phyloP scores from a whole-genome alignment of 2,888 invertebrate genomes.

The Oxytorus armatus region DNA sequence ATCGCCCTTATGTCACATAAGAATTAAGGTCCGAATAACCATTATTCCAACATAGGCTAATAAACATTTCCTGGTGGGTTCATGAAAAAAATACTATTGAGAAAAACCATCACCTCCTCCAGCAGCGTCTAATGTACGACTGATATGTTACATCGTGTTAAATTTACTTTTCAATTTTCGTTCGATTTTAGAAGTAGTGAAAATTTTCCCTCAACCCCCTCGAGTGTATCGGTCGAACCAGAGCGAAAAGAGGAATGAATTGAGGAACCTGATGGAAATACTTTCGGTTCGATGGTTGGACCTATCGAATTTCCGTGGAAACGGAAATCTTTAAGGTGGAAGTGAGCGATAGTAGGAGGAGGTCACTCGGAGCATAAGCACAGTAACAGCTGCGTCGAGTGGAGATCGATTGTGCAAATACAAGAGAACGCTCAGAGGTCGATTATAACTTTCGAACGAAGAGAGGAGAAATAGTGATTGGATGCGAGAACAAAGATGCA shows the following conservation, averaged over 20 bases:
- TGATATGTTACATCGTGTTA: background rate
- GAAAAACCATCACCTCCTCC: background rate
- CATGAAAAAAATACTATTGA: background rate
- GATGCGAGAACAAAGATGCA: background rate
- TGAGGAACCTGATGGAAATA: slow-evolving; percentile 55
- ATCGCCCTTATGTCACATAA: too few species aligned
- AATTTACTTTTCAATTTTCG: background rate
- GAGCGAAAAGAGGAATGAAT: slow-evolving; percentile 9
- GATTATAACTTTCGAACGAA: slow-evolving; percentile 61
- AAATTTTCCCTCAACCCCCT: slow-evolving; percentile 2
- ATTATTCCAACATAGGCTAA: background rate
- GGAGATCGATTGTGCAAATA: slow-evolving; percentile 66
- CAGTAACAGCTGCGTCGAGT: slow-evolving; percentile 23
- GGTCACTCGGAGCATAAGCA: slow-evolving; percentile 45
- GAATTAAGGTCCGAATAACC: too few species aligned
- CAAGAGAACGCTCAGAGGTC: slow-evolving; percentile 37
- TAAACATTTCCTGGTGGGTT: background rate
- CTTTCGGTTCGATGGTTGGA: slow-evolving; percentile 31
- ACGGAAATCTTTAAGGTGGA: slow-evolving; percentile 61
- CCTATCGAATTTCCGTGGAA: slow-evolving; percentile 50
- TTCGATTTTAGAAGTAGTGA: slow-evolving; percentile 2
- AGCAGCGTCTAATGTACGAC: background rate
- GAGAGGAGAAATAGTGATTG: background rate
- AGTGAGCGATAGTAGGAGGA: slow-evolving; percentile 43
- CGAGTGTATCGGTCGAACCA: slow-evolving; percentile 24